Base-by-base conservation (phyloP, 2,797 vertebrate species). In the Loris lydekkerianus region DNA sequence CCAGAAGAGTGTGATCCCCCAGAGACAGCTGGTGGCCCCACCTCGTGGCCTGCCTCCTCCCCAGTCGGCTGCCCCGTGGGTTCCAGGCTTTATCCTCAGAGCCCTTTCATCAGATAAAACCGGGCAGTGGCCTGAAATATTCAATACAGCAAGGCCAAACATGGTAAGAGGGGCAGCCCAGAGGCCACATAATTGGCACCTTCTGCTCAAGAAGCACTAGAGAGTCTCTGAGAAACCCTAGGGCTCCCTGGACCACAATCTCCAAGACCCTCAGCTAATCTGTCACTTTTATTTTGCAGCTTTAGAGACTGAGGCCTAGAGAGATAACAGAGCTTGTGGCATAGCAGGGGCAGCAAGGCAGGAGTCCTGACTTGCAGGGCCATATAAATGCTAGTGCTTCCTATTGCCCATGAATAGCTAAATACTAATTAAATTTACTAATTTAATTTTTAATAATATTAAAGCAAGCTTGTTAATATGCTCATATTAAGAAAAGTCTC, bases 71-170 rank as follows among this genome's bases (percentile, higher is more conserved):
- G 21, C 56, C 15, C 37, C 3, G 5, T 7, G 20, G 29, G 11
- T n/a, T 92, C 73, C 83, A 65, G 91, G 18, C 77, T 76, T 83
- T 65, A 77, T 82, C 31, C 34, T 60, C 49, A 29, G 69, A 78
- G 83, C 20, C 2, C 27, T 96, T 78, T 86, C 37, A 75, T 67
- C 37, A 77, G 77, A 56, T 75, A 63, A 87, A 92, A 70, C 69
- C 75, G 86, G 6, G 4, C 49, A 75, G 70, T 21, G 27, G 60
- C 8, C 11, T 29, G 34, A 80, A 87, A 61, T 70, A 67, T 60
- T 37, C 81, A 53, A 83, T 4, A 85, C 53, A 72, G 9, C 29
- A 84, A 46, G 14, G 29, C 34, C 18, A 43, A 85, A 20, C 72
- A 61, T 31, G 56, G 37, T 61, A 40, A 46, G 53, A 81, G 58